Evolutionary conservation across 2,797 vertebrate genomes (phyloP), one percentile per base, ranked within the genome.

Genomic region (Darevskia mixta): DNA sequence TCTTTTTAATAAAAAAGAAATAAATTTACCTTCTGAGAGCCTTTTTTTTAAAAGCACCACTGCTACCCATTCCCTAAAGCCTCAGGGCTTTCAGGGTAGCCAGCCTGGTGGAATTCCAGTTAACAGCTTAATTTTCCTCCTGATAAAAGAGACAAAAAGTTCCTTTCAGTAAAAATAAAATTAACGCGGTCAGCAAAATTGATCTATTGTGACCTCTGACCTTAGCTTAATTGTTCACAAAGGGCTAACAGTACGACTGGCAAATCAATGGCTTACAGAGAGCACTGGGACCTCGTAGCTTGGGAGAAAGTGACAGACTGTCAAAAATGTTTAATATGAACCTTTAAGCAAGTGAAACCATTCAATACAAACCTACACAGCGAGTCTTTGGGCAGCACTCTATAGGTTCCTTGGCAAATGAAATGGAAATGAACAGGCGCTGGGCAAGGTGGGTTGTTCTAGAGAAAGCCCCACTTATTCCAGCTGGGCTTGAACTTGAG

Each of bases 81-180:
- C 93, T 71, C 4, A 7, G 92, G 94, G 92, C 92, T 95, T 83
- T 95, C 91, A 41, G 84, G 75, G 92, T 90, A 95, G 95, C 95
- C 94, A 95, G 94, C 80, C 88, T 94, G 94, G 92, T 94, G 93
- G 94, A 95, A 96, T 96, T 96, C 93, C 91, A 95, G 92, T 95
- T 96, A 93, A 94, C 95, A 95, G 92, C 94, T 94, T 94, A 95
- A 96, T 95, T 96, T 95, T 95, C 90, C 95, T 96, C 94, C 93
- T 86, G 95, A 95, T 95, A 95, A 95, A 95, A 95, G 82, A 95
- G 92, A 96, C 94, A 95, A 95, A 95, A 94, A 95, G 92, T 94
- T 94, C 91, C 94, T 95, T 95, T 96, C 95, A 96, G 93, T 95
- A 92, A 95, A 96, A 95, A 94, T 96, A 95, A 95, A 96, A 96